Percentiles rank a stretch among this genome's conserved stretches.
phyloP scores from a whole-genome alignment of 2,797 vertebrate genomes.

The Typhlichthys subterraneus region DNA sequence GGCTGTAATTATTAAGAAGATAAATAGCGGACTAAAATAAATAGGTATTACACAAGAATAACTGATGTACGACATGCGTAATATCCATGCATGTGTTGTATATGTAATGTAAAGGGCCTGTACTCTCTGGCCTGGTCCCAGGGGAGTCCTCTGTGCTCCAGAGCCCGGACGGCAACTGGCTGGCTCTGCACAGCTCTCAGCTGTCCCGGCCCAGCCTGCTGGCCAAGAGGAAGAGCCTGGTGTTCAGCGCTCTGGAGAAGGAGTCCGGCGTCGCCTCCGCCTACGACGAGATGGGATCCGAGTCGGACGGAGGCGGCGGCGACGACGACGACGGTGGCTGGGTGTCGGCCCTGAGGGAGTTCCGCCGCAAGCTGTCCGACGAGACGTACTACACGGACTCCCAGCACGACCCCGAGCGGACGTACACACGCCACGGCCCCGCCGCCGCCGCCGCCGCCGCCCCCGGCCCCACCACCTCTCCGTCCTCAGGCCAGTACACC shows the following conservation, averaged over 20 bases:
- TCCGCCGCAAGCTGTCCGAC: constrained; percentile 70
- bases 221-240: constrained; percentile 88
- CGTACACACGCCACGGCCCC: constrained; percentile 72
- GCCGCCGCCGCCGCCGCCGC: background rate
- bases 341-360: constrained; percentile 68
- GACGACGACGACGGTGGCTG: constrained; percentile 59
- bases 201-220: constrained; percentile 85
- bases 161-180: constrained; percentile 95
- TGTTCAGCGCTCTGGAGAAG: constrained; percentile 86
- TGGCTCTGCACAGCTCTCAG: constrained; percentile 85
- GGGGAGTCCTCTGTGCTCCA: constrained; percentile 85
- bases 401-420: constrained; percentile 81
- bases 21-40: too few relatives aligned
- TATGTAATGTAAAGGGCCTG: background rate
- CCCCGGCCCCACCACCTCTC: constrained; percentile 72
- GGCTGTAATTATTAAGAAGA: too few relatives aligned
- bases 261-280: constrained; percentile 88
- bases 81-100: background rate
- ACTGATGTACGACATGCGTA: background rate
- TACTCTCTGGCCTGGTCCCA: constrained; percentile 46
- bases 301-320: constrained; percentile 85
- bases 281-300: constrained; percentile 91
- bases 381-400: constrained; percentile 80
- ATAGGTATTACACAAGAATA: too few relatives aligned
- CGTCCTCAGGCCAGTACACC: constrained; percentile 83